Evolutionary conservation across 2,888 invertebrate species (phyloP).

Genomic region (Acronicta alni): DNA sequence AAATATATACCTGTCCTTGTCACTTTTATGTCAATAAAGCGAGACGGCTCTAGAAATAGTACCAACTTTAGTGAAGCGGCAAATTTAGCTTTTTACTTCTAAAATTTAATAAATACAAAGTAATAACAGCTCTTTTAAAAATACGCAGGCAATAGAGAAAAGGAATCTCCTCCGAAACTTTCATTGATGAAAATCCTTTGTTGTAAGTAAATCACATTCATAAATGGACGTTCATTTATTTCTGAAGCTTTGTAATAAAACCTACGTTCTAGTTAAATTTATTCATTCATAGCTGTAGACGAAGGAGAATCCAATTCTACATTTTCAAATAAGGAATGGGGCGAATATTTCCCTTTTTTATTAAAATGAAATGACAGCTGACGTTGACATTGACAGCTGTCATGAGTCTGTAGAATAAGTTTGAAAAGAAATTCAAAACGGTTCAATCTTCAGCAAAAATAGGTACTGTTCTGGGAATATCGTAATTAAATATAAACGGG

Average conservation of each 20-base stretch:
- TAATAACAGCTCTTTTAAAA: too few species aligned
- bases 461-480: too few species aligned
- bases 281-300: not conserved
- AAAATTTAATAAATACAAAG: not conserved
- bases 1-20: too few species aligned
- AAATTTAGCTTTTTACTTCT: too few species aligned
- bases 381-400: constrained; percentile 3
- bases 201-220: not conserved
- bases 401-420: not conserved
- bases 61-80: too few species aligned
- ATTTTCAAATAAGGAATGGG: constrained; percentile 1
- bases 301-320: not conserved
- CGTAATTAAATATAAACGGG: too few species aligned
- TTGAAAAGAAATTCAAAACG: not conserved
- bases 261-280: not conserved
- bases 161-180: not conserved
- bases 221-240: not conserved
- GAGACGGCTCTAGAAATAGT: too few species aligned
- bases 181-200: not conserved
- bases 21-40: too few species aligned
- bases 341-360: constrained; percentile 1
- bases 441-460: too few species aligned
- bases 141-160: too few species aligned
- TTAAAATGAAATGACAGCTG: constrained; percentile 1
- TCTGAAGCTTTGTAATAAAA: constrained; percentile 1